Percentiles rank a stretch among this genome's conserved stretches.
phyloP scores from a whole-genome alignment of 2,113 vertebrate species.

The Crypturellus undulatus region DNA sequence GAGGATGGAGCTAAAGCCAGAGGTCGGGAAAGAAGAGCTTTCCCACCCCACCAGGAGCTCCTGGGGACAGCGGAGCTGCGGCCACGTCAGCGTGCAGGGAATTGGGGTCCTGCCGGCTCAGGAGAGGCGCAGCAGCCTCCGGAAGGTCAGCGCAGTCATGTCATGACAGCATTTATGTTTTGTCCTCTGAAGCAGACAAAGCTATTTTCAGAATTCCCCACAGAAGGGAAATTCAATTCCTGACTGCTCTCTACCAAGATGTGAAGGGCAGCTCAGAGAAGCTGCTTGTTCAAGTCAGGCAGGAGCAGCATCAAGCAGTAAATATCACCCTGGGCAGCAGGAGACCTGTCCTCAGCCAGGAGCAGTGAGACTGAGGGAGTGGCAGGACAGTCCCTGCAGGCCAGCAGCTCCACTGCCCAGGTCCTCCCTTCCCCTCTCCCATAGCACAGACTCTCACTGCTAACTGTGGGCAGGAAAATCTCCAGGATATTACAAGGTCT shows the following conservation, averaged over 20 bases:
- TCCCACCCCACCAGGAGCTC: not conserved
- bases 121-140: not conserved
- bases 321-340: not conserved
- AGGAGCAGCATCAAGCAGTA: not conserved
- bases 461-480: not conserved
- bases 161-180: not conserved
- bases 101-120: not conserved
- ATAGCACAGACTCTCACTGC: not conserved
- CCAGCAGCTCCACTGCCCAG: not conserved
- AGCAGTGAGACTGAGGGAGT: not conserved
- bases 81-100: not conserved
- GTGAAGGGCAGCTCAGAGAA: not conserved
- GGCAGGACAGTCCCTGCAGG: not conserved
- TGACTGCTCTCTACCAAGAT: not conserved
- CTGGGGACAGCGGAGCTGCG: not conserved
- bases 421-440: not conserved
- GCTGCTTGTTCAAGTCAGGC: not conserved
- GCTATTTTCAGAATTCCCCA: constrained; percentile 17
- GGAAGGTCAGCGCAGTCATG: not conserved
- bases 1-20: not conserved
- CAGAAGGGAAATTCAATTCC: not conserved
- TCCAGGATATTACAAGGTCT: not conserved
- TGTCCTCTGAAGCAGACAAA: not conserved
- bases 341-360: not conserved
- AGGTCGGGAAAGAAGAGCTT: not conserved